phyloP scores from a whole-genome alignment of 2,888 invertebrate species.

The Sipha maydis region DNA sequence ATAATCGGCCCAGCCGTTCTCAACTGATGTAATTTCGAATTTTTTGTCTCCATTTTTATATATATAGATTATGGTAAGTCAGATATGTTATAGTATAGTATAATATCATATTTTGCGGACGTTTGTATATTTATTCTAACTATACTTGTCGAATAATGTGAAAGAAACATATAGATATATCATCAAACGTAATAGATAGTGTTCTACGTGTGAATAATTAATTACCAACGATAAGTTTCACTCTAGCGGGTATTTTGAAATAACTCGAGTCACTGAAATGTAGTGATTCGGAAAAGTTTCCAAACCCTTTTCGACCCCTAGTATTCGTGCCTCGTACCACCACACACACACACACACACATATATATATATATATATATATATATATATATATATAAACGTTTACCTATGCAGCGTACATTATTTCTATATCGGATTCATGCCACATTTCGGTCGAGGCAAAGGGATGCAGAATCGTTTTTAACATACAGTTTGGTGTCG shows the following conservation, averaged over 20 bases:
- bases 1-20: no score
- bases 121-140: background rate
- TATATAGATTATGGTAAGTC: no score
- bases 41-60: no score
- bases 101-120: background rate
- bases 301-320: background rate
- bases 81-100: background rate
- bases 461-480: no score
- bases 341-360: background rate
- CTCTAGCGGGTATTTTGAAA: background rate
- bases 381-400: no score
- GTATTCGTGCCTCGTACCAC: background rate
- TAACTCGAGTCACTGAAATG: background rate
- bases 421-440: background rate
- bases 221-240: background rate
- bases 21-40: no score
- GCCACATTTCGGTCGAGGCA: background rate
- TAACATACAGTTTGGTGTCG: no score
- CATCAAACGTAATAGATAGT: background rate
- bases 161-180: background rate
- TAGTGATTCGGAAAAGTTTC: conserved; percentile 1
- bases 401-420: background rate
- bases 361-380: no score
- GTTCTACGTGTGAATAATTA: background rate
- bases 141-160: background rate